These are phyloP conservation scores for Aramus guarauna DNA, from an alignment of 2,113 vertebrate species.

Conservation along the genomic window DNA sequence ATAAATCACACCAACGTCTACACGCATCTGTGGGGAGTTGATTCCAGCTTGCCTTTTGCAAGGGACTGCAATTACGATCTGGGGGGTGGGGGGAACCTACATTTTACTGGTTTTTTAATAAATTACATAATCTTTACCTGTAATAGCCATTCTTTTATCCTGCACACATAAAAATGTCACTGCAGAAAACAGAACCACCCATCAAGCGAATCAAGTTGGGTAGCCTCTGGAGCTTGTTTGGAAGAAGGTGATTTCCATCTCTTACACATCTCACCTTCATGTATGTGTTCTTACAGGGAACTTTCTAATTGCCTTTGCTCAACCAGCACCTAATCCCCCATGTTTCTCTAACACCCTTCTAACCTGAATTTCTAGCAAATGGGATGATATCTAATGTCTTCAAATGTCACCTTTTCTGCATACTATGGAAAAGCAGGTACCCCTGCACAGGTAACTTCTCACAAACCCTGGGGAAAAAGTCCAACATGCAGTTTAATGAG, in stretches of 20 bases:
- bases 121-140: not conserved
- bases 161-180: not conserved
- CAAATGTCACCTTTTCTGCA: not conserved
- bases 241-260: not conserved
- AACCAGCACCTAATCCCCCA: not conserved
- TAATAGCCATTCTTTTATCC: not conserved
- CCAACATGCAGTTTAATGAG: not conserved
- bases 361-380: not conserved
- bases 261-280: not conserved
- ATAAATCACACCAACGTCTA: not conserved
- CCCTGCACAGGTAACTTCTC: not conserved
- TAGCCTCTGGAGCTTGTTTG: not conserved
- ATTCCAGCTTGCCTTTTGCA: not conserved
- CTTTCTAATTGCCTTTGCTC: not conserved
- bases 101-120: not conserved
- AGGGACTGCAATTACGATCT: not conserved
- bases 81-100: not conserved
- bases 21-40: not conserved
- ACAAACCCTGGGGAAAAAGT: not conserved
- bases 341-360: not conserved
- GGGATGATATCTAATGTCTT: not conserved
- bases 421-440: not conserved
- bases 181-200: not conserved
- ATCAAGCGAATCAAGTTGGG: not conserved
- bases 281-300: not conserved